Percentiles rank a stretch among this genome's conserved stretches.
phyloP scores from a whole-genome alignment of 2,888 invertebrate genomes.

The Alviniconcha strummeri region DNA sequence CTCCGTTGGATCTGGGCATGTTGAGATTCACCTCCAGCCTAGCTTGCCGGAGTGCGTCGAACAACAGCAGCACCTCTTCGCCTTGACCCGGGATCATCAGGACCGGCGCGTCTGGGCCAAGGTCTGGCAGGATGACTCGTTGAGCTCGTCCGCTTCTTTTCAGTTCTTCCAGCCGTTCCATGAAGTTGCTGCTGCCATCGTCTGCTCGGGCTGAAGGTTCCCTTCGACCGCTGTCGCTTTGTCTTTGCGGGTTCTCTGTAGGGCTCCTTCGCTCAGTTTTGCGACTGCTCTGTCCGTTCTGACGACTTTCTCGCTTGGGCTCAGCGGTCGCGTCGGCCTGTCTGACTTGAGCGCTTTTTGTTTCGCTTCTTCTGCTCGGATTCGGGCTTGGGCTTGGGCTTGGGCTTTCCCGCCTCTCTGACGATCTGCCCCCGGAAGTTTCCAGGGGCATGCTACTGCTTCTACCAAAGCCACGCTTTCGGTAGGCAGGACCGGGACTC shows the following conservation, averaged over 20 bases:
- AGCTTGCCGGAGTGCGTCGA: conserved; percentile 57
- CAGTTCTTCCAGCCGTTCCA: conserved; percentile 27
- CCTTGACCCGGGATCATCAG: conserved; percentile 54
- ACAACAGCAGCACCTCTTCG: conserved; percentile 52
- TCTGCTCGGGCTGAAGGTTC: not conserved
- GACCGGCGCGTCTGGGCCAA: conserved; percentile 34
- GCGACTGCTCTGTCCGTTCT: not conserved
- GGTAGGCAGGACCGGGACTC: not conserved
- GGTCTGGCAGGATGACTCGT: conserved; percentile 18
- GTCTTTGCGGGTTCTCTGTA: not conserved
- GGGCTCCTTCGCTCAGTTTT: not conserved
- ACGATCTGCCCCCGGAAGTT: not conserved
- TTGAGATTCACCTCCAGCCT: conserved; percentile 50
- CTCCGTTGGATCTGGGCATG: conserved; percentile 31
- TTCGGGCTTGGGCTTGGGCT: not conserved
- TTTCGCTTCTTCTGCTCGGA: not conserved
- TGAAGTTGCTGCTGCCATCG: conserved; percentile 19
- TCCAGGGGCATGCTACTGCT: conserved; percentile 2
- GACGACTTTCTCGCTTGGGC: not conserved
- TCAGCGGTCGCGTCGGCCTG: not conserved
- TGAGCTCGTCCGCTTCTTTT: conserved; percentile 24
- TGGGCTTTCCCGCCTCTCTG: not conserved
- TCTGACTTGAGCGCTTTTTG: not conserved
- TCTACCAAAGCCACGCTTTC: not conserved
- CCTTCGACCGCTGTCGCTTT: not conserved